Base-by-base conservation (phyloP, 2,797 vertebrate genomes). In the Hipposideros larvatus region DNA sequence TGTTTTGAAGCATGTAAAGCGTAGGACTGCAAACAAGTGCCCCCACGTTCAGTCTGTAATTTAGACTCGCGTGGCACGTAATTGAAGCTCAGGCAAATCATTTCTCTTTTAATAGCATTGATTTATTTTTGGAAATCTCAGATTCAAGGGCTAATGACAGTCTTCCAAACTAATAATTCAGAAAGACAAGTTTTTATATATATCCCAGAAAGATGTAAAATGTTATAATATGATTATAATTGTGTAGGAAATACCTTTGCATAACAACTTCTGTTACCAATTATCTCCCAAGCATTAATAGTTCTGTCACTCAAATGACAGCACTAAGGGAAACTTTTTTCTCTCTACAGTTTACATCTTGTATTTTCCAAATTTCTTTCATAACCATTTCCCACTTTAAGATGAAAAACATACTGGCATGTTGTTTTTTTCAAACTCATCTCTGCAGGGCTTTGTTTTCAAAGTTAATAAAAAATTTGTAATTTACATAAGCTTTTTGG, bases 161-260 rank as follows among this genome's bases (percentile, higher is more conserved):
- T 77, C 95, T 93, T 97, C 98, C 95, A 96, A 96, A 95, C 96
- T 96, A 94, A 94, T 94, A 95, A 96, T 95, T 97, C 63, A 53
- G 87, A 88, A 97, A 93, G 80, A 96, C 55, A 87, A 82, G 80
- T 92, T 94, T 96, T 91, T 16, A 65, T 79, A 48, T 34, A 19
- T 13, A 74, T 63, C 59, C 71, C 66, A n/a, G 46, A 70, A 80
- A 90, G 73, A 43, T 71, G 48, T 7, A 86, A 78, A 88, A n/a
- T 87, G 51, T 86, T 90, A 16, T 26, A 46, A 46, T 21, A 21
- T 83, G 68, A 79, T 74, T 55, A 65, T 48, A 80, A 83, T 87
- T 31, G 21, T 80, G 31, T 87, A 46, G 75, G 66, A 93, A 71
- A 80, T 83, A 61, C 10, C 9, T 61, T 13, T 80, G 59, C 24